phyloP scores from a whole-genome alignment of 2,888 invertebrate species.

The Herminia tarsipennalis region DNA sequence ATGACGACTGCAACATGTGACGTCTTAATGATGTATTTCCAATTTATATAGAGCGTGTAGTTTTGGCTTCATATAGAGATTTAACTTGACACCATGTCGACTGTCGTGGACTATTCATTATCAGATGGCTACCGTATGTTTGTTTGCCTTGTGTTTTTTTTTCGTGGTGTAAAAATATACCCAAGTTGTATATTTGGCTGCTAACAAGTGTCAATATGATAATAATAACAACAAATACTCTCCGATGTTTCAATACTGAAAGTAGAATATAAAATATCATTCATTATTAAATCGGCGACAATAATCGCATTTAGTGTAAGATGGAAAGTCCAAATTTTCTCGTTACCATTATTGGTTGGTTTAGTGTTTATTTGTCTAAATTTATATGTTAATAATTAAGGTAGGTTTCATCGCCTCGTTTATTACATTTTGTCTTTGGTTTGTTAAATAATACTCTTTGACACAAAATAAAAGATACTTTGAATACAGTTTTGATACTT shows the following conservation, averaged over 20 bases:
- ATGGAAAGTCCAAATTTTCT: slow-evolving; percentile 46
- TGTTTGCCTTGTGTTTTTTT: too few species aligned
- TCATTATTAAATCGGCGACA: slow-evolving; percentile 45
- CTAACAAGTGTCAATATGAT: slow-evolving; percentile 2
- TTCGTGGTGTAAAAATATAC: too few species aligned
- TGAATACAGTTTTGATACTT: too few species aligned
- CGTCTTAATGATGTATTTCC: too few species aligned
- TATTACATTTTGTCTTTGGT: slow-evolving; percentile 26
- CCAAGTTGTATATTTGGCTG: not conserved
- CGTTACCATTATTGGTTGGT: slow-evolving; percentile 51
- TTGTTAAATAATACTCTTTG: slow-evolving; percentile 15
- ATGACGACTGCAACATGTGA: too few species aligned
- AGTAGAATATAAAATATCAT: slow-evolving; percentile 17
- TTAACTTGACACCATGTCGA: too few species aligned
- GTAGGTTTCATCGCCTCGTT: slow-evolving; percentile 13
- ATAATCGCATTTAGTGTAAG: slow-evolving; percentile 49
- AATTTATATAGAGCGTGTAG: too few species aligned
- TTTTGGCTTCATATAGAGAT: too few species aligned
- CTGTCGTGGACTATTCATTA: too few species aligned
- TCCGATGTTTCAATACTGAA: slow-evolving; percentile 29
- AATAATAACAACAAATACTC: slow-evolving; percentile 31
- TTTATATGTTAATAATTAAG: slow-evolving; percentile 36
- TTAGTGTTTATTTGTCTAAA: slow-evolving; percentile 21
- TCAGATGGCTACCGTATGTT: too few species aligned
- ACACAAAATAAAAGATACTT: slow-evolving; percentile 28